Percentiles rank a stretch among this genome's conserved stretches.
These are phyloP conservation scores for Streptopelia turtur DNA, from an alignment of 2,797 vertebrate species.

Conservation along the genomic window DNA sequence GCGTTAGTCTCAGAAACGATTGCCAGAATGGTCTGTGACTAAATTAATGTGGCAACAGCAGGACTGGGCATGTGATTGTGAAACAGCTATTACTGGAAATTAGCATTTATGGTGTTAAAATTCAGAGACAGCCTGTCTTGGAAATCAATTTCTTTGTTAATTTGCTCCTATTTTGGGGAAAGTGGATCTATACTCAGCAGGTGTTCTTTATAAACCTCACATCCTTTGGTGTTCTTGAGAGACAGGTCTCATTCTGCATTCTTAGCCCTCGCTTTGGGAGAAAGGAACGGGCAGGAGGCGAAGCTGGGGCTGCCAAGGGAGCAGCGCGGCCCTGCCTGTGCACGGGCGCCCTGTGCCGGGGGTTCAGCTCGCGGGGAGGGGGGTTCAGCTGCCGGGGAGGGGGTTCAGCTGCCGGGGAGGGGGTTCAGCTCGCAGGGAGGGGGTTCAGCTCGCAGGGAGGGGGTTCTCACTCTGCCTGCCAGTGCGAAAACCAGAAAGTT, in stretches of 20 bases:
- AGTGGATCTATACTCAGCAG: background rate
- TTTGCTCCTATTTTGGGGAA: background rate
- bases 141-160: background rate
- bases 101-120: background rate
- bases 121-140: background rate
- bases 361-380: too few relatives aligned
- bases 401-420: too few relatives aligned
- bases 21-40: background rate
- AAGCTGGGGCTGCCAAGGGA: too few relatives aligned
- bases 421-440: too few relatives aligned
- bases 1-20: background rate
- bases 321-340: too few relatives aligned
- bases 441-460: too few relatives aligned
- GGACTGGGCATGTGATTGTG: background rate
- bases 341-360: too few relatives aligned
- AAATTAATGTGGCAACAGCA: background rate
- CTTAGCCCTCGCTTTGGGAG: background rate
- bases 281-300: too few relatives aligned
- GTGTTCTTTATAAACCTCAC: background rate
- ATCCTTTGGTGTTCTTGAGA: background rate
- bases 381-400: too few relatives aligned
- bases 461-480: too few relatives aligned
- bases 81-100: slow-evolving; percentile 2
- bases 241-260: background rate
- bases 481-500: too few relatives aligned